A percentile compares a stretch with the other conserved stretches of the same genome.
Conservation (phyloP, 1,140 invertebrate species). For the Sarcophaga bullata region DNA sequence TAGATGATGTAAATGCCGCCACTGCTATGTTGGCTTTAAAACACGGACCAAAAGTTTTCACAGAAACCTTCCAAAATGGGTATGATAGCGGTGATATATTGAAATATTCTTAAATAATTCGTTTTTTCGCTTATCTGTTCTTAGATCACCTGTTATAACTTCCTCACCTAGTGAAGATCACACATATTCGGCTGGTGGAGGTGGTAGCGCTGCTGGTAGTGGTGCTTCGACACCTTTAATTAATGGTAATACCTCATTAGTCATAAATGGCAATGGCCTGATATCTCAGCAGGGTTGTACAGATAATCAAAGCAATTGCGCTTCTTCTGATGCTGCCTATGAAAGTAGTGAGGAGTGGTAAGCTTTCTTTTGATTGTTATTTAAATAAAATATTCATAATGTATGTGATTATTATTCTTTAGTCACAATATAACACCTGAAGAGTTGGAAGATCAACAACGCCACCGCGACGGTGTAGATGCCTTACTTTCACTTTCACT, state of each 20-base stretch:
- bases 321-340: slow-evolving; percentile 67
- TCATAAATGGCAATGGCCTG: slow-evolving; percentile 52
- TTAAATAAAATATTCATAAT: background rate
- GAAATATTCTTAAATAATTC: slow-evolving; percentile 1
- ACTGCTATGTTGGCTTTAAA: slow-evolving; percentile 85
- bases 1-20: slow-evolving; percentile 82
- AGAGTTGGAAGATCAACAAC: slow-evolving; percentile 78
- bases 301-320: slow-evolving; percentile 61
- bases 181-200: slow-evolving; percentile 74
- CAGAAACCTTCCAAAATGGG: slow-evolving; percentile 63
- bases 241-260: slow-evolving; percentile 38
- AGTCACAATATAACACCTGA: slow-evolving; percentile 60
- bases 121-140: background rate
- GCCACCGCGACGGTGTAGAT: slow-evolving; percentile 82
- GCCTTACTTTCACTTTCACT: slow-evolving; percentile 71
- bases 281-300: slow-evolving; percentile 42
- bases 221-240: slow-evolving; percentile 58
- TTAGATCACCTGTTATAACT: slow-evolving; percentile 72
- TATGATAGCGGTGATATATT: slow-evolving; percentile 32
- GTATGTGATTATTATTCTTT: slow-evolving; percentile 25
- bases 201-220: slow-evolving; percentile 56
- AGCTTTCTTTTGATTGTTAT: slow-evolving; percentile 47
- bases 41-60: slow-evolving; percentile 71
- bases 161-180: slow-evolving; percentile 82
- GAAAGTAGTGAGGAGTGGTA: slow-evolving; percentile 69